Evolutionary conservation across 92 coral and sea anemone genomes (phyloP), one percentile per base, ranked within the genome.

Genomic region (Blastomussa wellsi): DNA sequence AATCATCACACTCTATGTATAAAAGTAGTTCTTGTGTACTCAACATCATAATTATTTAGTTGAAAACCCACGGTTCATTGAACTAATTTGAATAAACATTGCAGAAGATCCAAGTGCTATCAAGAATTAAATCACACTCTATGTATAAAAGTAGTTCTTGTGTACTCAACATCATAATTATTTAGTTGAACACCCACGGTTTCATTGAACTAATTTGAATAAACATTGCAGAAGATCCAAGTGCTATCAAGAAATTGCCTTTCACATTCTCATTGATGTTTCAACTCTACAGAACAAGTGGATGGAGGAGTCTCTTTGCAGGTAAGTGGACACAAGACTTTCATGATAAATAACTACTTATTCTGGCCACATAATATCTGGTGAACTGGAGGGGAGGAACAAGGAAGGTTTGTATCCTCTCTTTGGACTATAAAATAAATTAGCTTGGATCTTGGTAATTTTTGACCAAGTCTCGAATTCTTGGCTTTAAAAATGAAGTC

Each of bases 271-370:
- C 97, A 44, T 81, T 97, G 44, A 81, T 97, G 65, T 29, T 87
- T 20, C 87, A 93, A 71, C 93, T 97, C 51, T 91, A 90, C 88
- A 92, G 85, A 83, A 94, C 93, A 76, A 95, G 95, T 60, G 99
- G 99, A 51, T 74, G 92, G 79, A 77, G 88, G 36, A 95, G 93
- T 70, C 83, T 97, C 69, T 97, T 86, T 87, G 84, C 99, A 87
- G 99, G 99, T 97, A 79, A 33, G 83, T 20, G 22, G 26, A 24
- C 4, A 16, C 17, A 7, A 19, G 7, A n/a, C n/a, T n/a, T n/a
- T n/a, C n/a, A n/a, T n/a, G n/a, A n/a, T n/a, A n/a, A n/a, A n/a
- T n/a, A n/a, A n/a, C n/a, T n/a, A n/a, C n/a, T n/a, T n/a, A n/a
- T n/a, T n/a, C n/a, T n/a, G n/a, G n/a, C n/a, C n/a, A n/a, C n/a